Percentiles rank a stretch among this genome's conserved stretches.
These are phyloP conservation scores for Drosophila dunni DNA, from an alignment of 1,140 invertebrate genomes.

Conservation along the genomic window DNA sequence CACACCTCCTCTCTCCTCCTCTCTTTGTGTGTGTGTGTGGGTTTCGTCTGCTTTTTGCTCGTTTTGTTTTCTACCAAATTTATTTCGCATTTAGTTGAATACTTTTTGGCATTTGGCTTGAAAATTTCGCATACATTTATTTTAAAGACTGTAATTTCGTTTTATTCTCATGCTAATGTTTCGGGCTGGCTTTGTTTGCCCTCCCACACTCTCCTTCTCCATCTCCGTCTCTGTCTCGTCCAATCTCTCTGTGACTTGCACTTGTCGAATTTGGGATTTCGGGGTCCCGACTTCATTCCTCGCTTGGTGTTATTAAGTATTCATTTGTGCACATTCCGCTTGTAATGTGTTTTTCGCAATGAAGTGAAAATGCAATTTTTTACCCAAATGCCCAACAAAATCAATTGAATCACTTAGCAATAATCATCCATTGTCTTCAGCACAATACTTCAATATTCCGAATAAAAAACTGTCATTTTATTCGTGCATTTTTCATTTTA, in stretches of 20 bases:
- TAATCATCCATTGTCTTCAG: constrained; percentile 2
- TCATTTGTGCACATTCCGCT: constrained; percentile 69
- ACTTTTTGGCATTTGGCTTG: constrained; percentile 72
- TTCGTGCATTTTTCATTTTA: neutral
- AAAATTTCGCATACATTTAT: constrained; percentile 80
- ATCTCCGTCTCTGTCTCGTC: neutral
- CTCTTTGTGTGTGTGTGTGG: neutral
- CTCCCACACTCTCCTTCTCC: neutral
- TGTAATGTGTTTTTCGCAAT: constrained; percentile 54
- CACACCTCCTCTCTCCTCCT: too few species aligned
- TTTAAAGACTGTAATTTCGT: constrained; percentile 82
- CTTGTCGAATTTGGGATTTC: constrained; percentile 20
- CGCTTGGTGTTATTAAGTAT: constrained; percentile 67
- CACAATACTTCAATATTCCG: constrained; percentile 13
- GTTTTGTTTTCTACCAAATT: constrained; percentile 76
- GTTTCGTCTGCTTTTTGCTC: constrained; percentile 22
- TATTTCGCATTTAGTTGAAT: constrained; percentile 82
- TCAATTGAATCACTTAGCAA: constrained; percentile 52
- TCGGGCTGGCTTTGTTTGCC: constrained; percentile 8
- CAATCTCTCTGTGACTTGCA: constrained; percentile 44
- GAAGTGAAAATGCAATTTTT: constrained; percentile 61
- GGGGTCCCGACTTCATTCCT: constrained; percentile 18
- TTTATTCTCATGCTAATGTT: constrained; percentile 78
- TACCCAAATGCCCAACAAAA: constrained; percentile 39
- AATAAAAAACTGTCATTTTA: neutral